phyloP scores from a whole-genome alignment of 2,797 vertebrate species.

The Danio jaintianensis region DNA sequence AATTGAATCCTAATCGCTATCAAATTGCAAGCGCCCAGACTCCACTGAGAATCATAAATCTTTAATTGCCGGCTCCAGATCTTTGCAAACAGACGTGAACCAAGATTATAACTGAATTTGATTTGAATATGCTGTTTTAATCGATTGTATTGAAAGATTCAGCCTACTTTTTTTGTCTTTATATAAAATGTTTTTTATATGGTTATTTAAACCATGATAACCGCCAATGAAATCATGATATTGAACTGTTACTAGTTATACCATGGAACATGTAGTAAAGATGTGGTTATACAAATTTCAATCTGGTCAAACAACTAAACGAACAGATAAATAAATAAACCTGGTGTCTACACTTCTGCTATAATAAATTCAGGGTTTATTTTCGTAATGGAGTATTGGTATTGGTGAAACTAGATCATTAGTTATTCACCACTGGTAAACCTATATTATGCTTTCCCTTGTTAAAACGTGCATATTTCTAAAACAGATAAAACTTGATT shows the following conservation, averaged over 20 bases:
- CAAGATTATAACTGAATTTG: constrained; percentile 60
- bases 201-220: no score
- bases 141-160: constrained; percentile 39
- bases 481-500: not conserved
- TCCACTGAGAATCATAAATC: constrained; percentile 88
- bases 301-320: no score
- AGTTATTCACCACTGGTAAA: not conserved
- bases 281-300: no score
- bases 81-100: constrained; percentile 66
- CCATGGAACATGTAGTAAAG: no score
- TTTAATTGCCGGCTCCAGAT: constrained; percentile 84
- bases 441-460: not conserved
- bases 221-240: no score
- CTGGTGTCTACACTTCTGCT: no score
- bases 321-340: no score
- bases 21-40: constrained; percentile 89
- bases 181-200: constrained; percentile 50
- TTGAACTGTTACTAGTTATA: no score
- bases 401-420: no score
- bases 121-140: constrained; percentile 37
- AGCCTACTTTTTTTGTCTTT: not conserved
- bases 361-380: no score
- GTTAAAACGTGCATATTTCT: not conserved
- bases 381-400: no score
- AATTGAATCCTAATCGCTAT: constrained; percentile 99